These are phyloP conservation scores for Pteronura brasiliensis DNA, from an alignment of 2,113 vertebrate species.

Conservation along the genomic window DNA sequence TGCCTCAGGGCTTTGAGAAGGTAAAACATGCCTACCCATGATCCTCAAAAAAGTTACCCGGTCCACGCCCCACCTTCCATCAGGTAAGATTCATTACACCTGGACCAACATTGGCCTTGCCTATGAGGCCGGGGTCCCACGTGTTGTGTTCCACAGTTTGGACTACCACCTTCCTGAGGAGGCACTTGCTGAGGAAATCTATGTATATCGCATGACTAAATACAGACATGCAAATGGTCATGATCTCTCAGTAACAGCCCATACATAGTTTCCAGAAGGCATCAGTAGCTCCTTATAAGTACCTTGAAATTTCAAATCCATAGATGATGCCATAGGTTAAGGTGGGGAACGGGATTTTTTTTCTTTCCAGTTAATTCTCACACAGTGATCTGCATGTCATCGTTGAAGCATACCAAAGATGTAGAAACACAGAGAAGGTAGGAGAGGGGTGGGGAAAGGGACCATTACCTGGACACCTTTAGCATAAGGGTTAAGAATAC, in stretches of 20 bases:
- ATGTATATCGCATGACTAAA: neutral
- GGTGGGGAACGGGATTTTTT: neutral
- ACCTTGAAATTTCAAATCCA: neutral
- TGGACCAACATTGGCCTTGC: neutral
- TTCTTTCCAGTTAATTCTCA: neutral
- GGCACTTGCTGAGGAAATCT: neutral
- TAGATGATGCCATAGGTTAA: neutral
- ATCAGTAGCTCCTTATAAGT: neutral
- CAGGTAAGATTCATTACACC: neutral
- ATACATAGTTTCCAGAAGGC: constrained; percentile 28
- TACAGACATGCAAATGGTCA: neutral
- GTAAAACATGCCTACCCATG: neutral
- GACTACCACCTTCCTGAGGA: neutral
- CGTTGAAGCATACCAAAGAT: neutral
- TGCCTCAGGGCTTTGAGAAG: neutral
- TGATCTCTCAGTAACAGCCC: neutral
- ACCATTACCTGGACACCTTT: neutral
- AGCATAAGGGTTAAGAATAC: neutral
- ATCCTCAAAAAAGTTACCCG: neutral
- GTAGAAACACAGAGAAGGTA: neutral
- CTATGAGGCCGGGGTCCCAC: neutral
- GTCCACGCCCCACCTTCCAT: neutral
- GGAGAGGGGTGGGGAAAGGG: neutral
- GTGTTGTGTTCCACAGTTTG: neutral
- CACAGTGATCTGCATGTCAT: neutral